Base-by-base conservation (phyloP, 37 sponge, comb jelly and placozoan species). In the Halisarca cf. caerulea region DNA sequence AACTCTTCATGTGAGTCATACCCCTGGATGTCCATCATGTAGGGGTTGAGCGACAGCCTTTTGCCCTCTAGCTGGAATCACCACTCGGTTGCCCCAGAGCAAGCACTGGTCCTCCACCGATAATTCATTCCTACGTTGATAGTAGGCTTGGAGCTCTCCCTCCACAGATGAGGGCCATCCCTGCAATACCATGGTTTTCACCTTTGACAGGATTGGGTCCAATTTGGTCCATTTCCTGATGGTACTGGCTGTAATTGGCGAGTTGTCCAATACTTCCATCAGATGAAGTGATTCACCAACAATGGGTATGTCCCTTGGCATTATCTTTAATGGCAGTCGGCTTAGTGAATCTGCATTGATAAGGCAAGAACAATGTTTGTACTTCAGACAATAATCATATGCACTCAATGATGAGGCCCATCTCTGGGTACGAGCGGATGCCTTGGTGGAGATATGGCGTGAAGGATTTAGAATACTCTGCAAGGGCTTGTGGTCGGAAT, bases 331-430 rank as follows among this genome's bases (percentile, higher is more conserved):
- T 25, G 77, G 77, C 8, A 84, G 25, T n/a, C 64, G 77, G 57
- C 85, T 84, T 4, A 80, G 66, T 17, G 66, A 30, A 81, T 87
- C 88, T 3, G 88, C 88, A 81, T 87, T 87, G 34, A 3, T 32
- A 34, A 80, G 58, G 15, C 71, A 59, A 9, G 38, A 55, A 57
- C 54, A 39, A 20, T 60, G 60, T 37, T 75, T 84, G 62, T 84
- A 84, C 40, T 74, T 20, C 21, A 84, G 53, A 27, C 3, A 53
- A n/a, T 75, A 84, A 54, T 84, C 40, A 41, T 84, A 84, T 1
- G 78, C 77, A 38, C 78, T 74, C 28, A 74, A 28, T 6, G 27
- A 33, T 21, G 42, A 84, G 40, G 20, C 28, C 44, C 78, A 74
- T 47, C 78, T 74, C n/a, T 74, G 78, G 20, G 42, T 18, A 43